Evolutionary conservation across 2,888 invertebrate genomes (phyloP), one percentile per base, ranked within the genome.

Genomic region (Ichneumoninae sp.): DNA sequence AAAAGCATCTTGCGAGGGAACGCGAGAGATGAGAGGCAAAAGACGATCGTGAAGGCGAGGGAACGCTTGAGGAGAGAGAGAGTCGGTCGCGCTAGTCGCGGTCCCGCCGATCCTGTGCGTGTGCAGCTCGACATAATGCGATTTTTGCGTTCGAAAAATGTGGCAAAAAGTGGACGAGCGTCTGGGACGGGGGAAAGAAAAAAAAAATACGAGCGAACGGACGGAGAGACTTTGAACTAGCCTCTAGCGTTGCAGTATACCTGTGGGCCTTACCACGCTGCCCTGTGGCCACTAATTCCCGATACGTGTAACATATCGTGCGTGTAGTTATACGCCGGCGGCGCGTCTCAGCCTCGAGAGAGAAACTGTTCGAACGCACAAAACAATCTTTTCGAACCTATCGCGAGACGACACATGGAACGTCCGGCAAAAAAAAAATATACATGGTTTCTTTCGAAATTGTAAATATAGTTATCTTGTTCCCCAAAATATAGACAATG

Each of bases 121-220:
- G 88, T 83, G 86, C 86, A 86, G 88, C 68, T 86, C 88, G 86
- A 83, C 87, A 85, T 89, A 89, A 88, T 88, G 86, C 83, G 85
- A 90, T 89, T 90, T 89, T 89, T 86, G 87, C 87, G 86, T 89
- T 89, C 86, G 88, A 86, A 89, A 89, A 89, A 79, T 78, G 82
- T 76, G 76, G 84, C 87, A 90, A 90, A 90, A 90, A 90, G 86
- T 84, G 85, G 87, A 84, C 77, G 77, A 80, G 50, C 77, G 60
- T 77, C 68, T 44, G 68, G 66, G 13, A 68, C 57, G 44, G n/a
- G 19, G 50, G 72, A 71, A 71, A 57, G 57, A 44, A 19, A 70
- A 65, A 79, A 57, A 57, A 57, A 75, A 70, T 22, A 68, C 47
- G 22, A 69, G 8, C 50, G 72, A 52, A 50, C 33, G 78, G 44